These are phyloP conservation scores for Epinephelus coioides DNA, from an alignment of 2,797 vertebrate genomes.

Conservation along the genomic window DNA sequence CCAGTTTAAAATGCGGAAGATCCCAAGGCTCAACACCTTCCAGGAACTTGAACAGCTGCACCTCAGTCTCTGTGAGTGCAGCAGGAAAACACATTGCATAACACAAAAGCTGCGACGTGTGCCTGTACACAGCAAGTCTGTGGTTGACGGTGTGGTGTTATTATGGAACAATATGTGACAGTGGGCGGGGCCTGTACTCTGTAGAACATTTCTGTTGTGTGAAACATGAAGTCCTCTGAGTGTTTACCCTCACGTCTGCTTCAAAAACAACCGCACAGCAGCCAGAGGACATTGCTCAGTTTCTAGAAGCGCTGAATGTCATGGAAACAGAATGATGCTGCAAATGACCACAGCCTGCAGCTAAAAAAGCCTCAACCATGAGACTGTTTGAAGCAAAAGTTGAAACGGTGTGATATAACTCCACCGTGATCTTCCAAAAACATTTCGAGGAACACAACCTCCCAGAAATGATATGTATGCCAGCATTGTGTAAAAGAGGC, in stretches of 20 bases:
- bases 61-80: not conserved
- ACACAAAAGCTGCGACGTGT: not conserved
- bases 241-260: conserved; percentile 32
- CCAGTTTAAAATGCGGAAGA: not conserved
- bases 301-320: not conserved
- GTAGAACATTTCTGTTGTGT: not conserved
- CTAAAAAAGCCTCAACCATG: not conserved
- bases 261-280: conserved; percentile 22
- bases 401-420: not conserved
- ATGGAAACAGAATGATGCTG: not conserved
- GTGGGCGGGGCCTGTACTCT: not conserved
- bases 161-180: not conserved
- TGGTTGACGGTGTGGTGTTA: not conserved
- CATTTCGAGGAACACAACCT: not conserved
- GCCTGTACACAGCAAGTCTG: conserved; percentile 5
- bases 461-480: not conserved
- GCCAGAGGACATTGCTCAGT: not conserved
- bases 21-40: not conserved
- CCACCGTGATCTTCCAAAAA: not conserved
- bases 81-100: conserved; percentile 7
- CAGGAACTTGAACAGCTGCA: conserved; percentile 2
- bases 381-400: not conserved
- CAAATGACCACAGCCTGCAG: not conserved
- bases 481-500: not conserved
- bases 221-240: conserved; percentile 1